A percentile compares a stretch with the other conserved stretches of the same genome.
These are phyloP conservation scores for Leptopilina myrica DNA, from an alignment of 2,888 invertebrate species.

Conservation along the genomic window DNA sequence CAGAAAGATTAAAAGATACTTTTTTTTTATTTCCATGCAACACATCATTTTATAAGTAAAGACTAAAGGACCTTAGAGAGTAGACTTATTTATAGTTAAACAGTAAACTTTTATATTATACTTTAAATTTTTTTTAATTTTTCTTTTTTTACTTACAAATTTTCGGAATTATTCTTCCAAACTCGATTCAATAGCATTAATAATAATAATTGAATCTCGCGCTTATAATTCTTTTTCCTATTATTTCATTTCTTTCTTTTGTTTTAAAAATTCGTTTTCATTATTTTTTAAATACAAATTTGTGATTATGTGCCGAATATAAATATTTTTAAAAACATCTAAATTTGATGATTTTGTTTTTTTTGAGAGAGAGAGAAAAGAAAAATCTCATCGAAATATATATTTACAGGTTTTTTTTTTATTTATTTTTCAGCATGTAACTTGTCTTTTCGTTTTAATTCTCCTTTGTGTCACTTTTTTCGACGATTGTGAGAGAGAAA, in stretches of 20 bases:
- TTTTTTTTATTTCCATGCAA: conserved; percentile 37
- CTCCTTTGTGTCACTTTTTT: neutral
- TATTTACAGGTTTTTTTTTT: conserved; percentile 21
- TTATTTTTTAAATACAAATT: conserved; percentile 24
- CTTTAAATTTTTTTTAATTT: no score
- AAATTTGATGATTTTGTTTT: neutral
- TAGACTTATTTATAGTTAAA: conserved; percentile 23
- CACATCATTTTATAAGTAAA: conserved; percentile 33
- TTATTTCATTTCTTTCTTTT: neutral
- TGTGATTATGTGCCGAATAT: conserved; percentile 24
- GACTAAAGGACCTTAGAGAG: conserved; percentile 34
- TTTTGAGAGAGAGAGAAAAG: neutral
- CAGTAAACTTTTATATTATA: conserved; percentile 11
- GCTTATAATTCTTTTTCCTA: neutral
- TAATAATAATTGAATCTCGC: neutral
- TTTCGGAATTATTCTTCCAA: conserved; percentile 2
- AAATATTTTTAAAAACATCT: conserved; percentile 35
- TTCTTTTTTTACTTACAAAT: conserved; percentile 28
- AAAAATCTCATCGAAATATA: conserved; percentile 8
- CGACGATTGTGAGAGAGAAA: neutral
- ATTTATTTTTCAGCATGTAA: neutral
- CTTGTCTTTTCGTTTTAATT: neutral
- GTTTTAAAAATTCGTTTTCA: conserved; percentile 22
- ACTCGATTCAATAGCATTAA: neutral
- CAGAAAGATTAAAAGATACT: conserved; percentile 37